Evolutionary conservation across 23 tunicate genomes (phyloP).

Genomic region (Ciona savignyi): DNA sequence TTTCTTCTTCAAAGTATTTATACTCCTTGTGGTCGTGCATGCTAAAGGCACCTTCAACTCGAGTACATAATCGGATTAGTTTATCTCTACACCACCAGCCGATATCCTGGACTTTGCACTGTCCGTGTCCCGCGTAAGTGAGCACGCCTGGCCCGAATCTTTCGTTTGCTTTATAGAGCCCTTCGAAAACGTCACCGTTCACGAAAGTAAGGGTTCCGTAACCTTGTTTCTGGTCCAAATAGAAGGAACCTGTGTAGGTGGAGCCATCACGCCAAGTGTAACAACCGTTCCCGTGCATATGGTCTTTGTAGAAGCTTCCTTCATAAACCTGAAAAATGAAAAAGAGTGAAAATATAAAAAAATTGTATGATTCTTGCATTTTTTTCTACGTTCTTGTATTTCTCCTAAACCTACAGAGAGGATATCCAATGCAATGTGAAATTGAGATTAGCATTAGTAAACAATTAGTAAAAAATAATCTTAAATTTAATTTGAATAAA

Average conservation of each 20-base stretch:
- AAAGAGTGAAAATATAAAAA: no score
- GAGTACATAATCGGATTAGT: conserved; percentile 49
- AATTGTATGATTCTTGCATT: no score
- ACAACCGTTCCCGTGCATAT: conserved; percentile 68
- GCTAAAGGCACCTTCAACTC: conserved; percentile 27
- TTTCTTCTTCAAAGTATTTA: conserved; percentile 58
- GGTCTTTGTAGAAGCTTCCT: conserved; percentile 86
- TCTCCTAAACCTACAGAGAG: no score
- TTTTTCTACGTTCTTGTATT: no score
- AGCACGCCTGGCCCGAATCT: conserved; percentile 92
- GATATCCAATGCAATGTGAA: no score
- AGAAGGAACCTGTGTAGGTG: conserved; percentile 52
- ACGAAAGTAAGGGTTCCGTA: conserved; percentile 63
- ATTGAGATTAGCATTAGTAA: no score
- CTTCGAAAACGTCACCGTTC: conserved; percentile 73
- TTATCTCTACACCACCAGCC: conserved; percentile 78
- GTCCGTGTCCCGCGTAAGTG: conserved; percentile 26
- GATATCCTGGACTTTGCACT: conserved; percentile 33
- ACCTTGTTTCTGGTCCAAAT: conserved; percentile 71
- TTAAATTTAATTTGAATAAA: no score
- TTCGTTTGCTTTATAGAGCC: conserved; percentile 78
- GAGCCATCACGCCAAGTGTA: conserved; percentile 84
- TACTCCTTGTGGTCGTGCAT: conserved; percentile 69
- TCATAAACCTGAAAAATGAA: conserved; percentile 85
- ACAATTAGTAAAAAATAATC: no score